Percentiles rank a stretch among this genome's conserved stretches.
These are phyloP conservation scores for Eristalis arbustorum DNA, from an alignment of 2,888 invertebrate genomes.

Conservation along the genomic window DNA sequence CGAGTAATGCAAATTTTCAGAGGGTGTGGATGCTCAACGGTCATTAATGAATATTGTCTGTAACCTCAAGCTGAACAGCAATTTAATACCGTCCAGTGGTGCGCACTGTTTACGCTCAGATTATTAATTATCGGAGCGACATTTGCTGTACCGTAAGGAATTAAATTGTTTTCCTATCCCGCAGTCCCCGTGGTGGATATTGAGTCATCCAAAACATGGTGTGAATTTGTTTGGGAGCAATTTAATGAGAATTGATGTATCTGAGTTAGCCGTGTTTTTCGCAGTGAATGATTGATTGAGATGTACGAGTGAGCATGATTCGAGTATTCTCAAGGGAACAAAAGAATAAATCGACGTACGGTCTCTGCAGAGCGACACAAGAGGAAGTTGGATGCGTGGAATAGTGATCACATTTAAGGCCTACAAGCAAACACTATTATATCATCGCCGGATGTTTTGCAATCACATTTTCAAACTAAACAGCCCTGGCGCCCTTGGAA, in stretches of 20 bases:
- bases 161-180: background rate
- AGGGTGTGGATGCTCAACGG: background rate
- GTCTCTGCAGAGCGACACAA: background rate
- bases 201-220: background rate
- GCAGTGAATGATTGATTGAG: background rate
- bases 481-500: background rate
- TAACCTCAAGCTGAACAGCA: background rate
- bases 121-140: background rate
- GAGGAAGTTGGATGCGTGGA: background rate
- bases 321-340: background rate
- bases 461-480: background rate
- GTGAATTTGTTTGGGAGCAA: background rate
- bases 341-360: background rate
- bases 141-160: background rate
- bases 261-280: background rate
- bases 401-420: background rate
- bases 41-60: background rate
- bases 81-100: background rate
- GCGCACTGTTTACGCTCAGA: background rate
- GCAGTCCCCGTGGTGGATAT: background rate
- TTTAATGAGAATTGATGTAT: background rate
- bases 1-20: background rate
- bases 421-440: background rate
- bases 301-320: background rate
- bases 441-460: background rate